phyloP scores from a whole-genome alignment of 2,888 invertebrate genomes.

The Minunthozetes semirufus region DNA sequence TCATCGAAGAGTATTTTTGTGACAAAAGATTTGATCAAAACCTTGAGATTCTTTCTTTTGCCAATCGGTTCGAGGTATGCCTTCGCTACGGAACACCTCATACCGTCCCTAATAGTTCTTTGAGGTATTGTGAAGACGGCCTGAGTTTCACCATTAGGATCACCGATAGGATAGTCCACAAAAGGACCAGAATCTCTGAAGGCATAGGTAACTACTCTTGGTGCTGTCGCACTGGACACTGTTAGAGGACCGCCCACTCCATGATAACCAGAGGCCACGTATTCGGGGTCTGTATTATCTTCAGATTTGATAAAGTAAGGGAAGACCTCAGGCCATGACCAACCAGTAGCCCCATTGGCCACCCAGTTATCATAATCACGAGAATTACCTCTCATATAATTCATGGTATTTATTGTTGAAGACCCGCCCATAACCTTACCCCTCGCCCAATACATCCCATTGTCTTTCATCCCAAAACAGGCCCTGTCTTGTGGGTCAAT shows the following conservation, averaged over 20 bases:
- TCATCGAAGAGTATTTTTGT: slow-evolving; percentile 58
- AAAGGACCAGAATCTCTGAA: background rate
- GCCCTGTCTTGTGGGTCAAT: slow-evolving; percentile 64
- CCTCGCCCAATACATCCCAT: slow-evolving; percentile 62
- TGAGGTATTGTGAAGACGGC: slow-evolving; percentile 38
- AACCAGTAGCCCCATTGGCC: slow-evolving; percentile 61
- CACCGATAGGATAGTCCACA: slow-evolving; percentile 16
- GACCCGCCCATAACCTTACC: slow-evolving; percentile 84
- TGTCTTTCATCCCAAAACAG: slow-evolving; percentile 40
- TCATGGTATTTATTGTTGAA: slow-evolving; percentile 79
- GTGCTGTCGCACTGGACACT: slow-evolving; percentile 39
- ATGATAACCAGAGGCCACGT: slow-evolving; percentile 39
- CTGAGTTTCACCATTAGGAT: slow-evolving; percentile 34
- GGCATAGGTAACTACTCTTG: slow-evolving; percentile 24
- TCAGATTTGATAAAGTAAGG: slow-evolving; percentile 62
- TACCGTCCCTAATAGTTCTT: slow-evolving; percentile 44
- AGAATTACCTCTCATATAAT: slow-evolving; percentile 77
- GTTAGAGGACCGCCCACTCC: slow-evolving; percentile 40
- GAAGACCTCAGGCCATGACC: slow-evolving; percentile 53
- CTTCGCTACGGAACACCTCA: slow-evolving; percentile 44
- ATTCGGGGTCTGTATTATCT: slow-evolving; percentile 46
- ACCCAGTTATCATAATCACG: slow-evolving; percentile 83
- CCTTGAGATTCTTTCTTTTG: too few relatives aligned
- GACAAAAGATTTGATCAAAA: background rate
- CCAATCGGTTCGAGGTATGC: slow-evolving; percentile 42